Conservation (phyloP, 2,888 invertebrate species). For the Epirrhoe tristata region DNA sequence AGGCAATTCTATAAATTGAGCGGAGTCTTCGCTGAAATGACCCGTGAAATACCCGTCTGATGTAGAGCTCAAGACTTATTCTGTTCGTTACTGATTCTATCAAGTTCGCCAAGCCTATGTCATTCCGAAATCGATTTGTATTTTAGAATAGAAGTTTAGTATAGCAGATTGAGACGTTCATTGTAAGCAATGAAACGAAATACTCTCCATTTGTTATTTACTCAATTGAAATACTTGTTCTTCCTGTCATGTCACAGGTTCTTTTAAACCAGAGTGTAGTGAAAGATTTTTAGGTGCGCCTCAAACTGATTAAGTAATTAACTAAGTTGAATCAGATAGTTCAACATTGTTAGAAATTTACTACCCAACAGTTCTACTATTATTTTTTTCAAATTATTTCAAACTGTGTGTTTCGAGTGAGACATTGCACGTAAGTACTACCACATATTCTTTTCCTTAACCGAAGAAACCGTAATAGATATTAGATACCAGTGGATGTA, state of each 20-base stretch:
- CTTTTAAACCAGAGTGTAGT: no score
- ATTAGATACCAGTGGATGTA: conserved; percentile 47
- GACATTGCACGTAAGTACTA: neutral
- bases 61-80: conserved; percentile 64
- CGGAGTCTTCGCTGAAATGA: conserved; percentile 56
- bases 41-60: conserved; percentile 63
- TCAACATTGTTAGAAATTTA: no score
- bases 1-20: conserved; percentile 65
- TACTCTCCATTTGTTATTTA: no score
- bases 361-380: no score
- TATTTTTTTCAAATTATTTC: neutral
- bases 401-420: neutral
- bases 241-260: no score
- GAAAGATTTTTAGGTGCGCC: no score
- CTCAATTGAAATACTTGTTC: no score
- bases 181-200: no score
- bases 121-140: conserved; percentile 1
- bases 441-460: conserved; percentile 12
- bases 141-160: neutral
- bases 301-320: no score
- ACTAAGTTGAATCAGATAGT: no score
- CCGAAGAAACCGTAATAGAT: conserved; percentile 50
- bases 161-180: neutral
- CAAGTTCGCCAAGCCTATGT: conserved; percentile 15
- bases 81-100: conserved; percentile 59